These are phyloP conservation scores for Diadema setosum DNA, from an alignment of 35 echinoderm and acorn worm genomes.

Conservation along the genomic window DNA sequence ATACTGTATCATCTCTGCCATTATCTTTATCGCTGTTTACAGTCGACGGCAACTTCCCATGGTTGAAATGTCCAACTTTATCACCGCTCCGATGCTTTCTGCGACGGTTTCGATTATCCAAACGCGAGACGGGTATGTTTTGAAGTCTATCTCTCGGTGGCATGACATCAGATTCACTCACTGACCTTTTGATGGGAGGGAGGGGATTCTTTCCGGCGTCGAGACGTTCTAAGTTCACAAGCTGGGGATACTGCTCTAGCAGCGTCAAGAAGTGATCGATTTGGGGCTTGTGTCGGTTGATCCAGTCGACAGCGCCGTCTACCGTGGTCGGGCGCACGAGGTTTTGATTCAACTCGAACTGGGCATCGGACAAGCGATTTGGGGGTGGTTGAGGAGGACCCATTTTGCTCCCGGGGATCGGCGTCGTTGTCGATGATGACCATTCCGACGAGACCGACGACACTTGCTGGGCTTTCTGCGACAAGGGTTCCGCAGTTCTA, in stretches of 20 bases:
- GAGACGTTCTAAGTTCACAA: slow-evolving; percentile 40
- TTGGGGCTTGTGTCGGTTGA: slow-evolving; percentile 30
- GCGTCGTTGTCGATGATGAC: not conserved
- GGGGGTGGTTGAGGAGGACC: not conserved
- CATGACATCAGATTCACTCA: not conserved
- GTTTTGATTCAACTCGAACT: not conserved
- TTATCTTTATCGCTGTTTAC: not conserved
- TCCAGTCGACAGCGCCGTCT: slow-evolving; percentile 56
- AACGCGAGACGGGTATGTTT: not conserved
- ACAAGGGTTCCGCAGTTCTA: not conserved
- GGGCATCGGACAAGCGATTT: not conserved
- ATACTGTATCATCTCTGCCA: not conserved
- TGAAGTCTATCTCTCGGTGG: not conserved
- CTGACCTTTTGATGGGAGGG: slow-evolving; percentile 13
- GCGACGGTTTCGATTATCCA: too few relatives aligned
- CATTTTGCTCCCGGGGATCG: not conserved
- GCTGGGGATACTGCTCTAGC: slow-evolving; percentile 50
- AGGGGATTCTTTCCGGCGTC: slow-evolving; percentile 21
- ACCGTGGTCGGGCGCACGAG: slow-evolving; percentile 34
- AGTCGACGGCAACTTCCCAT: not conserved
- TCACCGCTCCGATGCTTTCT: not conserved
- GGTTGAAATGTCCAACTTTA: too few relatives aligned
- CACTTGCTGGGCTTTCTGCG: not conserved
- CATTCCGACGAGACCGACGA: not conserved
- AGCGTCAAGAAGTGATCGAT: slow-evolving; percentile 40